Evolutionary conservation across 1,140 invertebrate species (phyloP).

Genomic region (Cataglyphis hispanica): DNA sequence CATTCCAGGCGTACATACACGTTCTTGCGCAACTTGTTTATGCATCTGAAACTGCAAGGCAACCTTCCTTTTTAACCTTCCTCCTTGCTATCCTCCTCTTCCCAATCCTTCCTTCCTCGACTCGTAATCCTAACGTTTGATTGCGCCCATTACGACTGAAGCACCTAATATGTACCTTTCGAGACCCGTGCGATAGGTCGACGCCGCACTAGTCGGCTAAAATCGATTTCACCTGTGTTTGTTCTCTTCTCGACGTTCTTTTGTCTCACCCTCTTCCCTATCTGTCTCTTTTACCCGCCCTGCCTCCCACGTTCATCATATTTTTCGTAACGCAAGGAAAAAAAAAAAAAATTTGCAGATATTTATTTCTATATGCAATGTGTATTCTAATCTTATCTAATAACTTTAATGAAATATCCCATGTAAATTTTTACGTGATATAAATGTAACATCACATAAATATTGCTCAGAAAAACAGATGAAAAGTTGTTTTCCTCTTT

Average conservation of each 20-base stretch:
- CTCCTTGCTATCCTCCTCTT: too few species aligned
- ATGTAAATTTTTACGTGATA: slow-evolving; percentile 5
- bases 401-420: slow-evolving; percentile 2
- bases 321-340: background rate
- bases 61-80: slow-evolving; percentile 36
- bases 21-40: slow-evolving; percentile 67
- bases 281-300: background rate
- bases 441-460: background rate
- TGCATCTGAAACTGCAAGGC: slow-evolving; percentile 63
- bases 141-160: slow-evolving; percentile 81
- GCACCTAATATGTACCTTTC: slow-evolving; percentile 81
- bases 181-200: slow-evolving; percentile 69
- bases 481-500: background rate
- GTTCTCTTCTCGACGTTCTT: slow-evolving; percentile 42
- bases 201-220: slow-evolving; percentile 55
- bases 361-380: background rate
- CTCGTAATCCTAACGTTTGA: slow-evolving; percentile 82
- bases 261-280: background rate
- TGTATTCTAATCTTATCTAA: background rate
- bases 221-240: slow-evolving; percentile 74
- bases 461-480: background rate
- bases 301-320: slow-evolving; percentile 6
- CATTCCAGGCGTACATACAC: slow-evolving; percentile 29
- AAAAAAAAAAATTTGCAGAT: background rate
- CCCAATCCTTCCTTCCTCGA: background rate